Base-by-base conservation (phyloP, 92 coral and sea anemone genomes). In the Montipora capitata region DNA sequence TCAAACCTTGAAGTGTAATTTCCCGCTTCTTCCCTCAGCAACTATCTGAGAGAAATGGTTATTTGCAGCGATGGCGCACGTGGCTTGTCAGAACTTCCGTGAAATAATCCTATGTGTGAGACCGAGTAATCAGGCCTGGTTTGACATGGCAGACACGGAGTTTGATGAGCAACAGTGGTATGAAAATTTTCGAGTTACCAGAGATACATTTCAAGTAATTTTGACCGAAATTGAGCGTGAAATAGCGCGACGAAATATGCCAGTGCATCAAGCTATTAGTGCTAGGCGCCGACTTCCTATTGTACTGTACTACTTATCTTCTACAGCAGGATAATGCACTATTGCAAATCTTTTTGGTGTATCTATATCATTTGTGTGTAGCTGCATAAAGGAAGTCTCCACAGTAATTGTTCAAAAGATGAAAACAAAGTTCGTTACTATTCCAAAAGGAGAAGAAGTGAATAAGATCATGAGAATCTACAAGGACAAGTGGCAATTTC, bases 181-280 rank as follows among this genome's bases (percentile, higher is more conserved):
- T 81, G 92, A 72, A 13, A 93, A 93, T 83, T 90, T 93, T n/a
- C 18, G 93, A 48, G 87, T 93, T 27, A 74, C 94, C 40, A 85
- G 86, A 62, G 91, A 69, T 45, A 93, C 91, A 17, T 92, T 92
- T 68, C 77, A 86, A 10, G 81, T 40, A 71, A 73, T 92, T 63
- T 65, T 80, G 40, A 38, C 45, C 54, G 71, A 83, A 58, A 79
- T 88, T 62, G 52, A 70, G 15, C 54, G 48, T 11, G 81, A 76
- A 12, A 76, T 76, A 38, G 16, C 41, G 66, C 11, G 20, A 76
- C 68, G 40, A 76, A 35, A 76, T 52, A 54, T 43, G 4, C 8
- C 72, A 16, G 35, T 67, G 72, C 43, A n/a, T 27, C 72, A 65
- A 48, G 89, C 96, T 59, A 57, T 94, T 67, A 17, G 90, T 58